Evolutionary conservation across 2,113 vertebrate genomes (phyloP).

Genomic region (Blennius ocellaris): DNA sequence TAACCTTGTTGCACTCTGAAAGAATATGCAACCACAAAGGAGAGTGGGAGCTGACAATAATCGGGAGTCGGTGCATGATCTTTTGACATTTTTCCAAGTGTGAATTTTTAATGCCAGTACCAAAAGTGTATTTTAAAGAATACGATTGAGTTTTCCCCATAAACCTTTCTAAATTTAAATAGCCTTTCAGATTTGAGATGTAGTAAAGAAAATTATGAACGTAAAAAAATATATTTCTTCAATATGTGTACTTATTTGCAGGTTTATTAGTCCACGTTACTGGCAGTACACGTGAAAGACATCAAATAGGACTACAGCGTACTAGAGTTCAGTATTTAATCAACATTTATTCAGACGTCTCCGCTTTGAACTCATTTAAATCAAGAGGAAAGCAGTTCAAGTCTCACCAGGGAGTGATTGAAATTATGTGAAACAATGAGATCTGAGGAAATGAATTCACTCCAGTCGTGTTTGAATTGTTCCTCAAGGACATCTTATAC

Average conservation of each 20-base stretch:
- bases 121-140: neutral
- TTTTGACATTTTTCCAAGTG: neutral
- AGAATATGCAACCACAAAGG: neutral
- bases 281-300: too few relatives aligned
- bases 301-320: too few relatives aligned
- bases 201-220: too few relatives aligned
- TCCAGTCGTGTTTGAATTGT: slow-evolving; percentile 4
- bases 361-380: neutral
- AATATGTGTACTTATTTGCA: neutral
- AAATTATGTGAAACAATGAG: slow-evolving; percentile 19
- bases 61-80: neutral
- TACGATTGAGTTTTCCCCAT: too few relatives aligned
- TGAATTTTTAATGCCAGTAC: neutral
- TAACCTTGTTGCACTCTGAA: neutral
- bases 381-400: neutral
- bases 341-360: neutral
- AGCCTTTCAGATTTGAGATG: too few relatives aligned
- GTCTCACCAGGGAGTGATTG: slow-evolving; percentile 2
- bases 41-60: neutral
- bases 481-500: slow-evolving; percentile 10
- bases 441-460: slow-evolving; percentile 18
- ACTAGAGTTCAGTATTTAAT: neutral
- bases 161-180: too few relatives aligned
- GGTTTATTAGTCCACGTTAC: neutral
- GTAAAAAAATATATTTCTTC: too few relatives aligned